Evolutionary conservation across 2,797 vertebrate species (phyloP).

Genomic region (Coendou prehensilis): DNA sequence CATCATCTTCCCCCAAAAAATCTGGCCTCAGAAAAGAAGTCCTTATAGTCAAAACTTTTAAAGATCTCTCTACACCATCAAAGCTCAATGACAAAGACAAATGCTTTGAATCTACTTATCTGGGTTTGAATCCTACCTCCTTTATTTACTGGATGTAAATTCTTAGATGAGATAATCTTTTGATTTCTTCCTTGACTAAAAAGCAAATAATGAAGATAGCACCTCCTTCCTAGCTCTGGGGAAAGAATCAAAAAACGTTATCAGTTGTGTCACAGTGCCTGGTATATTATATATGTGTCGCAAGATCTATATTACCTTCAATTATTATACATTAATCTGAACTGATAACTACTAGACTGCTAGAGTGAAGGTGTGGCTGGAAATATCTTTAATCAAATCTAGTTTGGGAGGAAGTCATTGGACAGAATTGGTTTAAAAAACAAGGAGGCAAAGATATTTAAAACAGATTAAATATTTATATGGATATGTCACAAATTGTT

Average conservation of each 20-base stretch:
- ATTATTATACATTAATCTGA: neutral
- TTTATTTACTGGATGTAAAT: neutral
- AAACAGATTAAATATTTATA: slow-evolving; percentile 1
- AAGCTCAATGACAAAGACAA: neutral
- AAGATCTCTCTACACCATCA: neutral
- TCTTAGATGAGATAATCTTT: neutral
- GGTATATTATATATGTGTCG: neutral
- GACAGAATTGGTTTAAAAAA: slow-evolving; percentile 21
- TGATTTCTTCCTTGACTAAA: neutral
- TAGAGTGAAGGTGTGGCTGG: neutral
- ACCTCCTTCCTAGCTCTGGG: neutral
- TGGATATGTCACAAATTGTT: neutral
- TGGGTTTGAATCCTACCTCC: neutral
- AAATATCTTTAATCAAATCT: neutral
- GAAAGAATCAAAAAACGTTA: neutral
- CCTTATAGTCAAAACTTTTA: neutral
- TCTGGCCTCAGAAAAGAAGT: neutral
- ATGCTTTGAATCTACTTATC: neutral
- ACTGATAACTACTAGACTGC: neutral
- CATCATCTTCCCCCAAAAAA: neutral
- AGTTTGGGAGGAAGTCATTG: neutral
- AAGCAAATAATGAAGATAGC: neutral
- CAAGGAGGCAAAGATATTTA: neutral
- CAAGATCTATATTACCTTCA: neutral
- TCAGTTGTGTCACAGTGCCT: neutral